A percentile compares a stretch with the other conserved stretches of the same genome.
These are phyloP conservation scores for Pristiophorus japonicus DNA, from an alignment of 2,113 vertebrate genomes.

Conservation along the genomic window DNA sequence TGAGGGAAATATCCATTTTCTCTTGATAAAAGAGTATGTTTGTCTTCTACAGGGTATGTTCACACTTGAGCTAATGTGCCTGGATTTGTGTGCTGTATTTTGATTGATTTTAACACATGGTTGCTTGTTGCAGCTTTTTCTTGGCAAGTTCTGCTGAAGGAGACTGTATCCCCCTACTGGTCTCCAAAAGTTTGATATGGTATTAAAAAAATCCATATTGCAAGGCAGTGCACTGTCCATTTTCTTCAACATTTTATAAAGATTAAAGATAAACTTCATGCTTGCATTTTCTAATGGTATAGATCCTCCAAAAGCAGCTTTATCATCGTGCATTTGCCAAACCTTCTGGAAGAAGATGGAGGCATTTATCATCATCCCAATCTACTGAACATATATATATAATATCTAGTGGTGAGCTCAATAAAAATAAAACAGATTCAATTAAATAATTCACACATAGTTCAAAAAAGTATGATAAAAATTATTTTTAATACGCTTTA, in stretches of 20 bases:
- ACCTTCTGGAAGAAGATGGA: neutral
- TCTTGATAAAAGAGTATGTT: constrained; percentile 8
- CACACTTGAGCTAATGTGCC: neutral
- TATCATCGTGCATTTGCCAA: neutral
- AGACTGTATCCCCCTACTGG: neutral
- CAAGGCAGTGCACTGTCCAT: neutral
- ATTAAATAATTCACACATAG: neutral
- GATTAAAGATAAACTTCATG: neutral
- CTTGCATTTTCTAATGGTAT: neutral
- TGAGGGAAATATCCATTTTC: neutral
- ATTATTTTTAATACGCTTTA: neutral
- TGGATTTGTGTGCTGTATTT: constrained; percentile 6
- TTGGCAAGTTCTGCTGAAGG: neutral
- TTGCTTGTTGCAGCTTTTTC: neutral
- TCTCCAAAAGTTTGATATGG: neutral
- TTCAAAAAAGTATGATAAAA: neutral
- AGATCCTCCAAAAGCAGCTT: neutral
- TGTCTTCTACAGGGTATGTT: neutral
- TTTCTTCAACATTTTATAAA: neutral
- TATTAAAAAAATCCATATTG: neutral
- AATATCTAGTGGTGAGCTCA: neutral
- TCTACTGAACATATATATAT: neutral
- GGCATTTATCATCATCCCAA: neutral
- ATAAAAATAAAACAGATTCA: neutral
- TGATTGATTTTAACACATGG: neutral